phyloP scores from a whole-genome alignment of 2,797 vertebrate genomes.

The Myiotriccus ornatus region DNA sequence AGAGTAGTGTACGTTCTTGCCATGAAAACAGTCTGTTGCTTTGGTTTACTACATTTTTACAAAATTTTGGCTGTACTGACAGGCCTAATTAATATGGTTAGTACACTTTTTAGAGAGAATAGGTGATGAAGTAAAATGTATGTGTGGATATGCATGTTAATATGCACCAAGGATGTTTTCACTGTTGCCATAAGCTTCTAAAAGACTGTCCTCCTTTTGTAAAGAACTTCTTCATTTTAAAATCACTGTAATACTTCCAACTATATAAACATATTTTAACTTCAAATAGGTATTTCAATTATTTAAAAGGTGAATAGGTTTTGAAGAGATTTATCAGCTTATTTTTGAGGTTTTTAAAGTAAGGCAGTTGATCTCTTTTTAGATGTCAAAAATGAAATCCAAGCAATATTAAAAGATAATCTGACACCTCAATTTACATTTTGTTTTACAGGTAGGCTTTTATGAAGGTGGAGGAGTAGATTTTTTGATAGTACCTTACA shows the following conservation, averaged over 20 bases:
- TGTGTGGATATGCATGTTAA: neutral
- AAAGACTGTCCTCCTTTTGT: neutral
- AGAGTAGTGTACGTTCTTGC: neutral
- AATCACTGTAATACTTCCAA: neutral
- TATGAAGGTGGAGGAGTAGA: neutral
- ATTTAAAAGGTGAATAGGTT: neutral
- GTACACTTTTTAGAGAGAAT: neutral
- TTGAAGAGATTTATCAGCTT: neutral
- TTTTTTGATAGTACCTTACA: neutral
- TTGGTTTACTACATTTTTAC: neutral
- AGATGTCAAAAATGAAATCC: neutral
- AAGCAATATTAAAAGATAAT: neutral
- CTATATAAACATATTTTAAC: neutral
- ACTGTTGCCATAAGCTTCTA: neutral
- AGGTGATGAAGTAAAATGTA: neutral
- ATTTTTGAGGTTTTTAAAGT: neutral
- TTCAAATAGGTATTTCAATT: neutral
- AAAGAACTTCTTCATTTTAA: neutral
- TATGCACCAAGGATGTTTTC: neutral
- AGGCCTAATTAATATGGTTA: neutral
- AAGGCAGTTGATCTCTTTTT: neutral
- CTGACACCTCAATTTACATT: neutral
- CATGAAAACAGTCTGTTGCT: neutral
- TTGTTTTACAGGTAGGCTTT: neutral
- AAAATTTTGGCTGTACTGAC: neutral